These are phyloP conservation scores for Philonicus albiceps DNA, from an alignment of 2,888 invertebrate genomes.

Conservation along the genomic window DNA sequence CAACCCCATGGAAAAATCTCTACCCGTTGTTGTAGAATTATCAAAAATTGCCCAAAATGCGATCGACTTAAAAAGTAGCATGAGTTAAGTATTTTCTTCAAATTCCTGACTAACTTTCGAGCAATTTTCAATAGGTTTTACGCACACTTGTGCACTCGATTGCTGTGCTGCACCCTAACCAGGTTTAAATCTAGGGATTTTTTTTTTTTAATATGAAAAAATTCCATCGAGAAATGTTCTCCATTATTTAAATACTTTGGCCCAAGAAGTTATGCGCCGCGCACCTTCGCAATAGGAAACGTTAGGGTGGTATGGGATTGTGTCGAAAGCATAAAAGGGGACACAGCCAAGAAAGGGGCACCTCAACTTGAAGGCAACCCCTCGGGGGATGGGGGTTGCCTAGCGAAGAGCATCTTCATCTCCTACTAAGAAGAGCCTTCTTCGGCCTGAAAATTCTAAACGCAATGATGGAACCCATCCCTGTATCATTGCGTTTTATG, in stretches of 20 bases:
- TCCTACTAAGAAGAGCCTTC: not conserved
- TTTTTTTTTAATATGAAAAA: conserved; percentile 31
- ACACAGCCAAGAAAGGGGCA: not conserved
- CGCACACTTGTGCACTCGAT: not conserved
- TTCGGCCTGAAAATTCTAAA: not conserved
- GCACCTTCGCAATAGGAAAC: not conserved
- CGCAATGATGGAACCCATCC: not conserved
- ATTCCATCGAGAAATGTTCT: conserved; percentile 23
- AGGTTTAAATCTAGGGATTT: conserved; percentile 3
- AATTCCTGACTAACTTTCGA: not conserved
- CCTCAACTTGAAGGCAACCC: not conserved
- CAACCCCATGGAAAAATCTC: not conserved
- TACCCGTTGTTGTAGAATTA: not conserved
- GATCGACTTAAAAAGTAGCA: not conserved
- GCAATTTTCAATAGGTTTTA: not conserved
- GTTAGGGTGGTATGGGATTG: not conserved
- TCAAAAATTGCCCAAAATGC: not conserved
- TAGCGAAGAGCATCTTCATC: not conserved
- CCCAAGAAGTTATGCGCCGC: conserved; percentile 13
- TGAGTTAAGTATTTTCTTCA: not conserved
- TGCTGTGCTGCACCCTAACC: not conserved
- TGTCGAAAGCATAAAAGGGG: not conserved
- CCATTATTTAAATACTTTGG: conserved; percentile 33
- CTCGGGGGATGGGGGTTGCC: conserved; percentile 20
- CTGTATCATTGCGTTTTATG: not conserved